Evolutionary conservation across 2,888 invertebrate genomes (phyloP).

Genomic region (Lasioglossum pauxillum): DNA sequence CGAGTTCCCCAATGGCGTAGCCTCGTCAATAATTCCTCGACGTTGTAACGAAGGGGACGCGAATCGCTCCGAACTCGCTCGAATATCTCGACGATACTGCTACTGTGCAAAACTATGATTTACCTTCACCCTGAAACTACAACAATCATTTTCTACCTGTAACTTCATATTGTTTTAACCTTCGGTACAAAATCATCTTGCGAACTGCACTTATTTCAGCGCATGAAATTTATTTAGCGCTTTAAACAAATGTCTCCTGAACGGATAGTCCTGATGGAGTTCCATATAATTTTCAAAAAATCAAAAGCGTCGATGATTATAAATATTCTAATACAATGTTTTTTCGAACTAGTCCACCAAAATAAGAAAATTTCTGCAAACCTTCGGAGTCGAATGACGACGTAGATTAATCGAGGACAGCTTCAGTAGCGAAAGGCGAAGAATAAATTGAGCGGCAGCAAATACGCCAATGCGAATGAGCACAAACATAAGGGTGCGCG

Average conservation of each 20-base stretch:
- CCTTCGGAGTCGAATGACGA: neutral
- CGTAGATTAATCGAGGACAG: neutral
- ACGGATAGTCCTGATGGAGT: neutral
- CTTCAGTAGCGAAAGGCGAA: neutral
- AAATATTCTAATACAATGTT: neutral
- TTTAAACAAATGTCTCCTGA: too few species aligned
- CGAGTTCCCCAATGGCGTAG: conserved; percentile 62
- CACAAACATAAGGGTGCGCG: conserved; percentile 47
- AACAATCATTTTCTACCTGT: neutral
- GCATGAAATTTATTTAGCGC: too few species aligned
- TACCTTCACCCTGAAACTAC: neutral
- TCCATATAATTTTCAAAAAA: neutral
- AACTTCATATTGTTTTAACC: neutral
- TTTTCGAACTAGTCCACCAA: neutral
- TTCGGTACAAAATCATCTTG: neutral
- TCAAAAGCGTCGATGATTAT: neutral
- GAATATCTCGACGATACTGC: neutral
- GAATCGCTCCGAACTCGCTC: neutral
- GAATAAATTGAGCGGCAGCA: neutral
- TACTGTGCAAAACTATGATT: neutral
- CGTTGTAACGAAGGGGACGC: neutral
- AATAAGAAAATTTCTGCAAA: neutral
- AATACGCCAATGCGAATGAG: conserved; percentile 60
- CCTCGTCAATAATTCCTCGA: conserved; percentile 5
- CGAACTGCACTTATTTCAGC: neutral